A percentile compares a stretch with the other conserved stretches of the same genome.
Evolutionary conservation across 1,140 invertebrate species (phyloP).

Genomic region (Cotesia vestalis): DNA sequence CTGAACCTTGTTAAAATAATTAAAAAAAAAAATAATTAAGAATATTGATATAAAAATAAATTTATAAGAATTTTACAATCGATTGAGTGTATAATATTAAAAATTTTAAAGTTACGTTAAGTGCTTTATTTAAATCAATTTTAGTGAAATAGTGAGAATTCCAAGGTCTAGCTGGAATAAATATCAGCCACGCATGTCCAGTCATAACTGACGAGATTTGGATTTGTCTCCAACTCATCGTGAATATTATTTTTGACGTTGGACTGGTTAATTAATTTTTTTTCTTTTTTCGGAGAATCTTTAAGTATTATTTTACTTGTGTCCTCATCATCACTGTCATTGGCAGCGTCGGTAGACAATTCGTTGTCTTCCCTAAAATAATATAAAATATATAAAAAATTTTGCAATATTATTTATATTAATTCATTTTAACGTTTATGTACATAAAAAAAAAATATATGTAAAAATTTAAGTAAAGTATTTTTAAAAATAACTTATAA

Average conservation of each 20-base stretch:
- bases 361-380: conserved; percentile 40
- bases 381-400: conserved; percentile 6
- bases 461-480: too few species aligned
- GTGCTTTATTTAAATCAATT: background rate
- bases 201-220: conserved; percentile 45
- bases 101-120: too few species aligned
- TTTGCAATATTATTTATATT: too few species aligned
- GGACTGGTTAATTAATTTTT: background rate
- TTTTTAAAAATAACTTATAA: background rate
- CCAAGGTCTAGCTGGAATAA: background rate
- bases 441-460: too few species aligned
- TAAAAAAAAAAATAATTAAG: conserved; percentile 1
- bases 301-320: background rate
- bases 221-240: conserved; percentile 32
- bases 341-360: conserved; percentile 34
- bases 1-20: background rate
- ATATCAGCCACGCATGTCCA: conserved; percentile 53
- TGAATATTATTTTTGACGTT: too few species aligned
- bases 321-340: conserved; percentile 36
- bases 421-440: too few species aligned
- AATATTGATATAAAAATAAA: too few species aligned
- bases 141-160: background rate
- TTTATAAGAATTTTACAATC: too few species aligned
- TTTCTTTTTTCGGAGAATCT: conserved; percentile 1
- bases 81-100: too few species aligned